Percentiles rank a stretch among this genome's conserved stretches.
Evolutionary conservation across 1,140 invertebrate species (phyloP).

Genomic region (Rhysida immarginata): DNA sequence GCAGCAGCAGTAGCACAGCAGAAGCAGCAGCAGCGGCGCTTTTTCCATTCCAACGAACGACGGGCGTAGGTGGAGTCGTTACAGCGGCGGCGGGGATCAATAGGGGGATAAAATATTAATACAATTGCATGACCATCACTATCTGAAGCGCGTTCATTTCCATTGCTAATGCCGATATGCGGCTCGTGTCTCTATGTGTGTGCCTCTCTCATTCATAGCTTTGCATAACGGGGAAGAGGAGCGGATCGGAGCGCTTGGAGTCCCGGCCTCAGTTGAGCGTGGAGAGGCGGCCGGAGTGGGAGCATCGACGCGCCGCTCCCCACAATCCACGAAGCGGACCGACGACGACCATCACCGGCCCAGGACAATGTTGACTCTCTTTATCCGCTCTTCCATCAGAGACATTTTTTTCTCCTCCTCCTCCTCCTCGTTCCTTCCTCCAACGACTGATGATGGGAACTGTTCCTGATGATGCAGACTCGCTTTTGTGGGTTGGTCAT

Average conservation of each 20-base stretch:
- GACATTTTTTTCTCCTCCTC: too few species aligned
- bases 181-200: constrained; percentile 1
- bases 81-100: neutral
- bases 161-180: constrained; percentile 9
- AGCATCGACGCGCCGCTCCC: neutral
- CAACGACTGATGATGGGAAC: too few species aligned
- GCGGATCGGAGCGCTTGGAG: too few species aligned
- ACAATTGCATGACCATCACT: constrained; percentile 9
- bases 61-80: neutral
- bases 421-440: too few species aligned
- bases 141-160: constrained; percentile 6
- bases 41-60: neutral
- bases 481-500: too few species aligned
- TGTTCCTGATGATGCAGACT: too few species aligned
- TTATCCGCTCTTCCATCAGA: too few species aligned
- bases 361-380: too few species aligned
- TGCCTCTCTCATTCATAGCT: constrained; percentile 11
- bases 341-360: neutral
- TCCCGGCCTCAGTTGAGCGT: too few species aligned
- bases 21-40: too few species aligned
- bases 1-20: too few species aligned
- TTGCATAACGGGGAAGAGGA: constrained; percentile 9
- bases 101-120: constrained; percentile 9
- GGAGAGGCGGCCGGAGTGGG: too few species aligned
- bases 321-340: neutral